These are phyloP conservation scores for Sipunculus nudus DNA, from an alignment of 2,888 invertebrate genomes.

Conservation along the genomic window DNA sequence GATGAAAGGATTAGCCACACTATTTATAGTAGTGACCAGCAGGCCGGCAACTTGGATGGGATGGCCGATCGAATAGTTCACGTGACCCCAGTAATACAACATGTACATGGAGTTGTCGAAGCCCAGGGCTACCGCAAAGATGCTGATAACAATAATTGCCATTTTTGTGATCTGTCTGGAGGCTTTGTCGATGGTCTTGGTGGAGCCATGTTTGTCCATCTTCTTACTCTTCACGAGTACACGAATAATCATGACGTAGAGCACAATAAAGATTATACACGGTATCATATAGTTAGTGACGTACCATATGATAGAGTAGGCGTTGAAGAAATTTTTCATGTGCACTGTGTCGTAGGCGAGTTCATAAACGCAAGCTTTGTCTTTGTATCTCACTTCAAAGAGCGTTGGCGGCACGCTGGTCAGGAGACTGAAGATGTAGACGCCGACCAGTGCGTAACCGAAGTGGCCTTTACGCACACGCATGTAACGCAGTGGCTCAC, in stretches of 20 bases:
- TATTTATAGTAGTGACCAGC: slow-evolving; percentile 32
- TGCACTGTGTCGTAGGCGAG: slow-evolving; percentile 28
- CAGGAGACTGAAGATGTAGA: too few relatives aligned
- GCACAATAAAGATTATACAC: slow-evolving; percentile 22
- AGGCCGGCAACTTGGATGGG: too few relatives aligned
- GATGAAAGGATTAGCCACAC: slow-evolving; percentile 27
- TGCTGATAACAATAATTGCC: slow-evolving; percentile 30
- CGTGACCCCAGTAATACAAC: slow-evolving; percentile 27
- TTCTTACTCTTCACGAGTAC: slow-evolving; percentile 12
- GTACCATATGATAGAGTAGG: slow-evolving; percentile 33
- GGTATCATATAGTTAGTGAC: slow-evolving; percentile 29
- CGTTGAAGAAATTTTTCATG: slow-evolving; percentile 23
- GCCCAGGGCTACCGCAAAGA: slow-evolving; percentile 31
- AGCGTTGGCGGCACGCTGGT: too few relatives aligned
- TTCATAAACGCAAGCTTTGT: slow-evolving; percentile 20
- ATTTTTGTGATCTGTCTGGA: slow-evolving; percentile 29
- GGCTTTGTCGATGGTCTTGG: slow-evolving; percentile 25
- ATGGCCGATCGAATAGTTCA: slow-evolving; percentile 19
- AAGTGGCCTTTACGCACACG: neutral
- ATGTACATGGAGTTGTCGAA: slow-evolving; percentile 35
- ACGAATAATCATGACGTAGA: slow-evolving; percentile 25
- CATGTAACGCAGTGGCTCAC: slow-evolving; percentile 9
- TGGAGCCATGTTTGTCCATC: too few relatives aligned
- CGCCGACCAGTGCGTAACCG: neutral
- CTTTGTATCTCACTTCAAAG: too few relatives aligned